Base-by-base conservation (phyloP, 2,888 invertebrate species). In the Neoscelio sp. region DNA sequence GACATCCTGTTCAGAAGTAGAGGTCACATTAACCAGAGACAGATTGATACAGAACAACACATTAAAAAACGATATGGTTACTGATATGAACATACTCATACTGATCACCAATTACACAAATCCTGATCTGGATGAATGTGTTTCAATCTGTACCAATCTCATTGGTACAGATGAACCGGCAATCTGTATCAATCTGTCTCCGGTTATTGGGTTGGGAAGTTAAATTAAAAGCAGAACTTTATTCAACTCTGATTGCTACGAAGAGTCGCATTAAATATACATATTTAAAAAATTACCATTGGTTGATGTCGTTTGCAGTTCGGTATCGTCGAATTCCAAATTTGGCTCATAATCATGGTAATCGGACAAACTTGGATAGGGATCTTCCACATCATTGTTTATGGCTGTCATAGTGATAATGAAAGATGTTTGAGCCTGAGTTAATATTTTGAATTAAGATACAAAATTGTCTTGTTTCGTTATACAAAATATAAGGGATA, bases 321-420 rank as follows among this genome's bases (percentile, higher is more conserved):
- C 98, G 8, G 97, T 96, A 91, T 98, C 98, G 92, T 99, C 98
- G 92, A 98, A 98, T 91, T 98, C 98, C 89, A 98, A 92, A 91
- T 97, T 96, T 8, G 98, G 98, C 90, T 99, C 98, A 90, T 97
- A 96, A 91, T 98, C 98, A 89, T 97, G 97, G 89, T 94, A 95
- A 91, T 97, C 97, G 26, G 97, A 97, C 74, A 97, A 92, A 91
- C 97, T 97, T 56, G 96, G 96, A 89, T 95, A 95, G 5, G 95
- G 93, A 87, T 97, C 97, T 80, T 97, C 96, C 73, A 92, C 91
- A 82, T 92, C 92, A 83, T 93, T 90, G 80, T 85, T 85, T 26
- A 83, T 81, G 73, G 87, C 89, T 89, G 81, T 67, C 68, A 75
- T 62, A 78, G 54, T 70, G 68, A 81, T 70, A 77, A 80, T 58